Evolutionary conservation across 2,797 vertebrate genomes (phyloP), one percentile per base, ranked within the genome.

Genomic region (Myripristis murdjan): DNA sequence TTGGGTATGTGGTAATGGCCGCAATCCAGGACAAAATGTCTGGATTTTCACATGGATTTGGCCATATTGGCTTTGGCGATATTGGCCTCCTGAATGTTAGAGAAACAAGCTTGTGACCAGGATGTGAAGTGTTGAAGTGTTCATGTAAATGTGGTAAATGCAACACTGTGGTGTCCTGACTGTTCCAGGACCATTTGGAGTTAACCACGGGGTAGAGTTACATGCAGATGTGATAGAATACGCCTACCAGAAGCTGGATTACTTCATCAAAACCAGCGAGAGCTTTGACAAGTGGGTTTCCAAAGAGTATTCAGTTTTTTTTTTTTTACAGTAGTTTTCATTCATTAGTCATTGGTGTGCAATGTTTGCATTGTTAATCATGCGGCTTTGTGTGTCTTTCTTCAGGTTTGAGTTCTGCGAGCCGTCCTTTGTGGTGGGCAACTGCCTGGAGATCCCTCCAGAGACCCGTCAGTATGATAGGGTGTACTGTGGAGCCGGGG

Each of bases 391-490:
- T 1, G 4, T 44, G 4, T 58, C 15, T 73, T 43, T 28, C 9
- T 83, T 58, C 86, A 99, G 97, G 51, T 99, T 99, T 84, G 97
- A 99, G 86, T 98, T 99, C 83, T 99, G 98, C 22, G 98, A 99
- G 90, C 98, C 98, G 0, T 97, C 95, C 9, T 99, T 99, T 39
- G 97, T 99, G 60, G 93, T 85, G 23, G 98, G 98, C 3, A 99
- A 99, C 83, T 99, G 98, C 58, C 91, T 99, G 71, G 97, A 99
- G 90, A 97, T 99, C 35, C 95, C 97, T 37, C 94, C 95, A 0
- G 97, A 97, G 70, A 96, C 95, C 66, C 95, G 95, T 43, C 96
- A 97, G 84, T 99, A 99, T 14, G 97, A 99, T 84, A 84, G 98
- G 15, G 97, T 99, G 16, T 99, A 99, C 90, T 99, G 98, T 12